phyloP scores from a whole-genome alignment of 1,140 invertebrate species.

The Diabrotica undecimpunctata region DNA sequence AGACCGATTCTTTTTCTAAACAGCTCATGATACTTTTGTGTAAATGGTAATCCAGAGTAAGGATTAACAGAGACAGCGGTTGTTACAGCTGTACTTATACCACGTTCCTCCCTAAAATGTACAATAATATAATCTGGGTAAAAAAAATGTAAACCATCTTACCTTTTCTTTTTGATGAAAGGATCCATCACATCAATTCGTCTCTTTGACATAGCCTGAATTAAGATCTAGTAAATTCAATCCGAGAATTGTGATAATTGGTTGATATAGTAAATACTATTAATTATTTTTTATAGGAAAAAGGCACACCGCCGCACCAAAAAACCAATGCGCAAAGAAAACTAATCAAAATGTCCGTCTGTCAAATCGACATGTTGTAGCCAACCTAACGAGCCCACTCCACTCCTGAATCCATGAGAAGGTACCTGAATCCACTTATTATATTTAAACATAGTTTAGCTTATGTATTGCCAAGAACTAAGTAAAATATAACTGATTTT shows the following conservation, averaged over 20 bases:
- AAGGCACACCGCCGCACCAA: no score
- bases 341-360: no score
- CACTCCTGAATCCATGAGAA: no score
- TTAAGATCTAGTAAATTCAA: not conserved
- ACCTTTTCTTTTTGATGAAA: slow-evolving; percentile 74
- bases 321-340: no score
- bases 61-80: slow-evolving; percentile 60
- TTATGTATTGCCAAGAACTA: no score
- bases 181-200: slow-evolving; percentile 80
- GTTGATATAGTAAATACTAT: not conserved
- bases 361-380: no score
- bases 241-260: no score
- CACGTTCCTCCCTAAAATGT: slow-evolving; percentile 41
- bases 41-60: slow-evolving; percentile 72
- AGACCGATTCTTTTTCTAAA: slow-evolving; percentile 84
- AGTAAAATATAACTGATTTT: no score
- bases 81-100: slow-evolving; percentile 34
- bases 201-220: slow-evolving; percentile 68
- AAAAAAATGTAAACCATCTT: slow-evolving; percentile 46
- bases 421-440: no score
- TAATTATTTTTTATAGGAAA: not conserved
- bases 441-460: no score
- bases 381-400: no score
- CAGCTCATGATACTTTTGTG: slow-evolving; percentile 78
- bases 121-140: slow-evolving; percentile 28